Percentiles rank a stretch among this genome's conserved stretches.
Conservation (phyloP, 2,113 vertebrate species). For the Phrynosoma blainvillii region DNA sequence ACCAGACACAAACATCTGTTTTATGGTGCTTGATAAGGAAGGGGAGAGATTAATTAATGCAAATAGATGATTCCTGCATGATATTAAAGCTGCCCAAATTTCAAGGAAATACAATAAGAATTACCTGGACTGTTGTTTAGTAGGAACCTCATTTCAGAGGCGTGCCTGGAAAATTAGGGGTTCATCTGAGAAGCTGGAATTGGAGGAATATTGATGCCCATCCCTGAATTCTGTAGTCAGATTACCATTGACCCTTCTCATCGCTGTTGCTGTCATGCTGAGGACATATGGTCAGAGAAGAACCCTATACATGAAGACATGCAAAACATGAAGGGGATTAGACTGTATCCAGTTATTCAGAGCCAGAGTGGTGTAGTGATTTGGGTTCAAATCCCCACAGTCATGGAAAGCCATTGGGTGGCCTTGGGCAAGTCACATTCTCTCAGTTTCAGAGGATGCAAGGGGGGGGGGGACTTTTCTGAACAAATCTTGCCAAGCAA, state of each 20-base stretch:
- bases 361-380: too few relatives aligned
- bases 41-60: constrained; percentile 52
- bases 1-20: constrained; percentile 45
- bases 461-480: too few relatives aligned
- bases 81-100: constrained; percentile 39
- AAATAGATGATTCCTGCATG: constrained; percentile 41
- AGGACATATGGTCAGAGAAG: not conserved
- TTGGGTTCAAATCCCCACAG: too few relatives aligned
- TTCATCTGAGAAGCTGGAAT: too few relatives aligned
- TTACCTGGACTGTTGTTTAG: constrained; percentile 37
- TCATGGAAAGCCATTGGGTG: too few relatives aligned
- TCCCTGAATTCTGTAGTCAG: not conserved
- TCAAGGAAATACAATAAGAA: constrained; percentile 46
- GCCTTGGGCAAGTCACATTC: too few relatives aligned
- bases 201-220: not conserved
- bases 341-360: not conserved
- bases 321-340: not conserved
- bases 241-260: not conserved
- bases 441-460: too few relatives aligned
- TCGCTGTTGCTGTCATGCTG: not conserved
- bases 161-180: not conserved
- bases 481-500: too few relatives aligned
- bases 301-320: not conserved
- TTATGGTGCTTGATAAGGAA: constrained; percentile 50
- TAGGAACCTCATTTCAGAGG: not conserved